Evolutionary conservation across 2,113 vertebrate genomes (phyloP).

Genomic region (Mustelus asterias): DNA sequence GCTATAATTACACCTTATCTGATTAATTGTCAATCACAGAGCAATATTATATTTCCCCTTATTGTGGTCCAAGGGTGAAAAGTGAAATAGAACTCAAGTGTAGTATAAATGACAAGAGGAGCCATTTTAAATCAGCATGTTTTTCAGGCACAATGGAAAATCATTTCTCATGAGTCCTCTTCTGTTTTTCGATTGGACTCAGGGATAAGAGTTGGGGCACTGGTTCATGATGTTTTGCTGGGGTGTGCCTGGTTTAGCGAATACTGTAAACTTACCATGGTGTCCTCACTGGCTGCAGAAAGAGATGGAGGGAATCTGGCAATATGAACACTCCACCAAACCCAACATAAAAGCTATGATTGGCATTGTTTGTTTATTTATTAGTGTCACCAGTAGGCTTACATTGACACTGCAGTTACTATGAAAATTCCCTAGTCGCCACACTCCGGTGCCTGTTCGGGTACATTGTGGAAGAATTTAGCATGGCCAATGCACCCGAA

Average conservation of each 20-base stretch:
- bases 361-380: background rate
- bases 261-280: background rate
- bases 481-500: too few species aligned
- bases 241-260: too few species aligned
- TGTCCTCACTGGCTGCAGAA: background rate
- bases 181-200: background rate
- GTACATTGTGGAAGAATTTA: too few species aligned
- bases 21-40: slow-evolving; percentile 10
- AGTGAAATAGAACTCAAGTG: background rate
- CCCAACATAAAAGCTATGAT: background rate
- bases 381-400: too few species aligned
- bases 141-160: background rate
- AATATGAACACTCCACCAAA: background rate
- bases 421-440: too few species aligned
- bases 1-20: slow-evolving; percentile 25
- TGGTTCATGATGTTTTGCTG: background rate
- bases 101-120: background rate
- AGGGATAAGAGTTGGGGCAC: background rate
- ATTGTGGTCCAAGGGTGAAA: background rate
- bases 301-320: background rate
- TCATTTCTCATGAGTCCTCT: background rate
- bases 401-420: too few species aligned
- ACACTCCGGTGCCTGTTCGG: too few species aligned
- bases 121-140: background rate
- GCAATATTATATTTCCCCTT: background rate